A percentile compares a stretch with the other conserved stretches of the same genome.
phyloP scores from a whole-genome alignment of 1,140 invertebrate species.

The Trichomalopsis sarcophagae region DNA sequence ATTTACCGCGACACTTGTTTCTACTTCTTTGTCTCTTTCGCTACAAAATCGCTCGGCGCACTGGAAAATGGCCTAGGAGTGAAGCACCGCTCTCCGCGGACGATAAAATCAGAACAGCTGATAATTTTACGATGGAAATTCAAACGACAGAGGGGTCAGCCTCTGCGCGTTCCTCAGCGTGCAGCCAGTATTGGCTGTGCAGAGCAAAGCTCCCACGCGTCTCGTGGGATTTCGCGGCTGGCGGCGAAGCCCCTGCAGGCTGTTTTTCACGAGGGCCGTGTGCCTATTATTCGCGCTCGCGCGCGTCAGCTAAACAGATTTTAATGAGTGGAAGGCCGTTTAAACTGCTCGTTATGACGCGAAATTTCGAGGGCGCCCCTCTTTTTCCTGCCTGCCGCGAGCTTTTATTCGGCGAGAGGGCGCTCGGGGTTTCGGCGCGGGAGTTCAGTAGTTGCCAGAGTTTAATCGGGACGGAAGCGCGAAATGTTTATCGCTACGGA shows the following conservation, averaged over 20 bases:
- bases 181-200: neutral
- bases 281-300: conserved; percentile 48
- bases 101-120: conserved; percentile 54
- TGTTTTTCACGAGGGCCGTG: conserved; percentile 29
- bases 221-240: conserved; percentile 15
- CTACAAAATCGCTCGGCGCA: neutral
- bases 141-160: conserved; percentile 33
- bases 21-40: no score
- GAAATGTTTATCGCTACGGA: conserved; percentile 29
- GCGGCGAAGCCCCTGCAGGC: conserved; percentile 24
- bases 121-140: conserved; percentile 54
- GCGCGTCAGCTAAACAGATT: conserved; percentile 62
- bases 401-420: conserved; percentile 34
- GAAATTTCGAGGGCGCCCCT: conserved; percentile 55
- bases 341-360: conserved; percentile 52
- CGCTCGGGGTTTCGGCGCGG: neutral
- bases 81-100: neutral
- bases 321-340: conserved; percentile 63
- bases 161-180: neutral
- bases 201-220: conserved; percentile 10
- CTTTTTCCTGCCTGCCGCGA: neutral
- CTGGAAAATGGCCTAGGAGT: no score
- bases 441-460: neutral
- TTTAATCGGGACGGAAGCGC: neutral
- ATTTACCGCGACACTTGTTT: no score